Conservation (phyloP, 2,888 invertebrate genomes). For the Neoitamus cyanurus region DNA sequence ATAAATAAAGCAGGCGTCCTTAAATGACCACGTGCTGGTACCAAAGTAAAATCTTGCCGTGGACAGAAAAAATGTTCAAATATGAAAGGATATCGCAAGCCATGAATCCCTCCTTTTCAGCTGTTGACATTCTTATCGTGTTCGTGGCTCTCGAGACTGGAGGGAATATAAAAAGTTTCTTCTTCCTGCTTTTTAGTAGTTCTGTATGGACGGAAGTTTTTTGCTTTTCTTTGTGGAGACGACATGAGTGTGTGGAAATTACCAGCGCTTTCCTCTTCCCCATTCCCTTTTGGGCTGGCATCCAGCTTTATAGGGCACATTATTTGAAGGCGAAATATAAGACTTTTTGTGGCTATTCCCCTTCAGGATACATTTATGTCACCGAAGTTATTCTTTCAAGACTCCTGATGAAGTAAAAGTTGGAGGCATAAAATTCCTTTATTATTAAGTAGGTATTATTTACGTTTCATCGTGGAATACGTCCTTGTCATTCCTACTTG, state of each 20-base stretch:
- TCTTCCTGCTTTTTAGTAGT: conserved; percentile 31
- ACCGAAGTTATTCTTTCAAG: conserved; percentile 25
- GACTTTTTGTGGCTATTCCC: conserved; percentile 21
- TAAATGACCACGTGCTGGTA: conserved; percentile 26
- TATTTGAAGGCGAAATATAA: conserved; percentile 16
- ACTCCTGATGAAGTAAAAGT: conserved; percentile 31
- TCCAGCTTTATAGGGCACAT: conserved; percentile 18
- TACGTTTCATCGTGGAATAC: not conserved
- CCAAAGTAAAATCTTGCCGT: not conserved
- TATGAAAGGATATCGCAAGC: conserved; percentile 29
- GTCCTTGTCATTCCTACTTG: conserved; percentile 1
- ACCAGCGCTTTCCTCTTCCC: not conserved
- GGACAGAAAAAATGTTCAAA: not conserved
- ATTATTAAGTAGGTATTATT: conserved; percentile 32
- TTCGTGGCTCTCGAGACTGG: not conserved
- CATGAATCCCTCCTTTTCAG: conserved; percentile 11
- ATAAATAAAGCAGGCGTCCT: not conserved
- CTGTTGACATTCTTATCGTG: conserved; percentile 36
- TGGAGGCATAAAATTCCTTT: not conserved
- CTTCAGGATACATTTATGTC: conserved; percentile 33
- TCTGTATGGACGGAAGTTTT: not conserved
- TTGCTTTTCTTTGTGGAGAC: not conserved
- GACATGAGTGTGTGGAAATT: conserved; percentile 28
- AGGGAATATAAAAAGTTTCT: conserved; percentile 15
- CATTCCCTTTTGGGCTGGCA: not conserved